phyloP scores from a whole-genome alignment of 1,140 invertebrate species.

The Xylocopa sonorina region DNA sequence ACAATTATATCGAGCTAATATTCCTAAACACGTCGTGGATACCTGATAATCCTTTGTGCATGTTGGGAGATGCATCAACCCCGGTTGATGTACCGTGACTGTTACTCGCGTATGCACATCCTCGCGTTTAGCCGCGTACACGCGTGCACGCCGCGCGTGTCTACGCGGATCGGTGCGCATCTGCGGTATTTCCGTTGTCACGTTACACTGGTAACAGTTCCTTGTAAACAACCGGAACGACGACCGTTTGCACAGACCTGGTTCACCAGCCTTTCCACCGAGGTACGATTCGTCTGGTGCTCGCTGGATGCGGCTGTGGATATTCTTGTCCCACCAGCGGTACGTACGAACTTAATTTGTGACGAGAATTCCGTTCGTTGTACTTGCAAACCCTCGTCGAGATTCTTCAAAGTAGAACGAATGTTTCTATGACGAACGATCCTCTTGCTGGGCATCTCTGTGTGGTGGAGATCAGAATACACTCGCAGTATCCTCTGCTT shows the following conservation, averaged over 20 bases:
- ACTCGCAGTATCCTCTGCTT: too few relatives aligned
- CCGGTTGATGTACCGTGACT: constrained; percentile 46
- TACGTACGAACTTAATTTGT: too few relatives aligned
- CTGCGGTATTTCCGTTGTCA: constrained; percentile 32
- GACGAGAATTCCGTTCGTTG: too few relatives aligned
- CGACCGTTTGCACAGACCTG: neutral
- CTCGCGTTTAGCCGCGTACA: neutral
- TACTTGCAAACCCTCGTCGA: too few relatives aligned
- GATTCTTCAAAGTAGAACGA: too few relatives aligned
- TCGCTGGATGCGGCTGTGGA: too few relatives aligned
- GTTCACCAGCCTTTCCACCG: neutral
- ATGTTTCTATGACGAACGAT: too few relatives aligned
- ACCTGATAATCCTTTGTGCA: constrained; percentile 62
- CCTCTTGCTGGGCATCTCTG: too few relatives aligned
- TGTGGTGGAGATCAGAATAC: too few relatives aligned
- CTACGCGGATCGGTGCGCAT: neutral
- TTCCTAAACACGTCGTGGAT: constrained; percentile 58
- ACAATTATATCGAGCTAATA: constrained; percentile 64
- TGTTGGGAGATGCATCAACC: constrained; percentile 64
- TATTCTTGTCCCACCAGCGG: neutral
- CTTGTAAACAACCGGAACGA: constrained; percentile 26
- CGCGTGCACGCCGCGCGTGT: neutral
- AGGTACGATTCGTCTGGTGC: neutral
- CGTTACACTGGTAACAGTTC: neutral
- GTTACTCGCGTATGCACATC: constrained; percentile 30